Percentiles rank a stretch among this genome's conserved stretches.
Conservation (phyloP, 2,888 invertebrate genomes). For the Agonum fuliginosum region DNA sequence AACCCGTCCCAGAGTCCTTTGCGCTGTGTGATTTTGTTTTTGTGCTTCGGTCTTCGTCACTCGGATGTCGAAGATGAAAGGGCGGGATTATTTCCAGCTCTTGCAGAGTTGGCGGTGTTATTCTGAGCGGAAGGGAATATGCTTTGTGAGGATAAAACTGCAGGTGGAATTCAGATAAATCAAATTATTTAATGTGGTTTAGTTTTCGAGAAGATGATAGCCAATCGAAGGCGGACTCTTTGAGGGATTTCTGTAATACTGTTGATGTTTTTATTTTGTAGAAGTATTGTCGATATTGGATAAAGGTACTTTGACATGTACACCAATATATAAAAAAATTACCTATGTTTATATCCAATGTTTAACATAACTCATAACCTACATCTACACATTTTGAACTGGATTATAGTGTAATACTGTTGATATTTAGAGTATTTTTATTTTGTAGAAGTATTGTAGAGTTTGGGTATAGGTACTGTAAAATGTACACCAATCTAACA, state of each 20-base stretch:
- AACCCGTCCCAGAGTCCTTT: neutral
- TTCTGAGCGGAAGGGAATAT: neutral
- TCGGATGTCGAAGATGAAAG: constrained; percentile 14
- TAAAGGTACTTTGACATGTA: no score
- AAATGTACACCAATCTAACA: no score
- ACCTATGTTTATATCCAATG: no score
- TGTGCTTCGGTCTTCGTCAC: neutral
- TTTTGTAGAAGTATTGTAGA: no score
- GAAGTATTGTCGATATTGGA: no score
- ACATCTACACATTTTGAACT: no score
- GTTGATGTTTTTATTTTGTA: constrained; percentile 17
- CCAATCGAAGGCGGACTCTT: neutral
- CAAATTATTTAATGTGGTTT: neutral
- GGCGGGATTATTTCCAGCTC: constrained; percentile 11
- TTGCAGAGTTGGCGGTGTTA: neutral
- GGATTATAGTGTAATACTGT: no score
- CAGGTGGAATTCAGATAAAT: neutral
- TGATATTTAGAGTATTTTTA: no score
- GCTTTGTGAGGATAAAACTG: neutral
- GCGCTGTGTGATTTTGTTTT: constrained; percentile 35
- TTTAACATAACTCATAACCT: no score
- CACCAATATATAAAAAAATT: no score
- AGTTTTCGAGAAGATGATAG: constrained; percentile 10
- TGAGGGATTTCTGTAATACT: neutral
- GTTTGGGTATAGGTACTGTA: no score